Percentiles rank a stretch among this genome's conserved stretches.
Conservation (phyloP, 2,797 vertebrate species). For the Antrozous pallidus region DNA sequence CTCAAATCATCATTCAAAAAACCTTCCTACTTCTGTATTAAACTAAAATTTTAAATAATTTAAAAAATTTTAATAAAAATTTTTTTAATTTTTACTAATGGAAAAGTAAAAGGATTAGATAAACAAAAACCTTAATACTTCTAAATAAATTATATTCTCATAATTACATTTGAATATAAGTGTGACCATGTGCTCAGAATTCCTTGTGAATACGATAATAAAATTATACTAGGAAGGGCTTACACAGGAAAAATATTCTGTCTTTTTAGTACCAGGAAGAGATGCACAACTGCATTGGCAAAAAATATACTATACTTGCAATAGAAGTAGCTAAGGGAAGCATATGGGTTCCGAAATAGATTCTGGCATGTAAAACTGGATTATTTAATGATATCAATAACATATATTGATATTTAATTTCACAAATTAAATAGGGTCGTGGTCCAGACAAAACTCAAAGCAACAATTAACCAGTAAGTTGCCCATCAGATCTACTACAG, state of each 20-base stretch:
- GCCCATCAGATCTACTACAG: neutral
- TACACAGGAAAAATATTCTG: neutral
- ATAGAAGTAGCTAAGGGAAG: neutral
- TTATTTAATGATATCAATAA: conserved; percentile 25
- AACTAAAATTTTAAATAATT: too few relatives aligned
- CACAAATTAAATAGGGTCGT: conserved; percentile 1
- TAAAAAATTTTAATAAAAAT: too few relatives aligned
- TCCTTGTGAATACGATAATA: conserved; percentile 20
- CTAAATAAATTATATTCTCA: conserved; percentile 35
- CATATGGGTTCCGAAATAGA: conserved; percentile 41
- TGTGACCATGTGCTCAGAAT: conserved; percentile 5
- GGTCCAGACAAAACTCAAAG: conserved; percentile 58
- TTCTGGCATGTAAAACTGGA: conserved; percentile 27
- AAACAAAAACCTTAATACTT: conserved; percentile 4
- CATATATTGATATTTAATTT: too few relatives aligned
- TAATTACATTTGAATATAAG: neutral
- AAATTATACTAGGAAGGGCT: neutral
- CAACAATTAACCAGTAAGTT: conserved; percentile 41
- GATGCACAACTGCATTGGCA: neutral
- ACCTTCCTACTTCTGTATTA: conserved; percentile 23
- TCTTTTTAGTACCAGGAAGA: conserved; percentile 46
- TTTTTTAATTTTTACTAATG: neutral
- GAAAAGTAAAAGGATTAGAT: neutral
- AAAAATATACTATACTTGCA: neutral
- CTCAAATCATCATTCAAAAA: conserved; percentile 49